Evolutionary conservation across 1,140 invertebrate species (phyloP).

Genomic region (Goniozus legneri): DNA sequence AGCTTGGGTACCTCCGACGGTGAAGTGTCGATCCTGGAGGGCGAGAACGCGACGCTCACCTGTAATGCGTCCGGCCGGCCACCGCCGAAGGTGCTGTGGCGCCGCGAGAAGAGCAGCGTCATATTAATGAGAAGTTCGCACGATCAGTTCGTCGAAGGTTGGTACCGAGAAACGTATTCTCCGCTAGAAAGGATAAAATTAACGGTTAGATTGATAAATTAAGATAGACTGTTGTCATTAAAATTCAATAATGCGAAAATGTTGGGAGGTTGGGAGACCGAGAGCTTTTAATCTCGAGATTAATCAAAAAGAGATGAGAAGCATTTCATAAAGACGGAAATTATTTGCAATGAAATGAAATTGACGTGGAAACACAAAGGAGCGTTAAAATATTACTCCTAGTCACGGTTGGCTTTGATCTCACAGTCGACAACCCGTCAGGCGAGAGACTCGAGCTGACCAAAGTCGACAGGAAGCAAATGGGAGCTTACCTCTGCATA

Average conservation of each 20-base stretch:
- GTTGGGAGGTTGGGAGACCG: no score
- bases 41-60: conserved; percentile 64
- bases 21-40: conserved; percentile 63
- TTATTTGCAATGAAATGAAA: no score
- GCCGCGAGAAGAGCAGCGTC: conserved; percentile 49
- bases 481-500: conserved; percentile 74
- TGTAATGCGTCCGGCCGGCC: conserved; percentile 65
- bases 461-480: conserved; percentile 66
- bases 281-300: no score
- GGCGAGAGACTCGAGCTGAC: conserved; percentile 63
- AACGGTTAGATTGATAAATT: no score
- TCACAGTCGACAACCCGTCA: conserved; percentile 58
- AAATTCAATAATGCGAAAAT: no score
- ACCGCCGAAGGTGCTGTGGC: conserved; percentile 57
- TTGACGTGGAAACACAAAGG: no score
- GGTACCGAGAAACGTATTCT: conserved; percentile 6
- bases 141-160: conserved; percentile 38
- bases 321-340: no score
- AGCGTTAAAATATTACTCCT: no score
- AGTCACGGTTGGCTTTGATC: no score
- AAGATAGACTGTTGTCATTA: no score
- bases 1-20: conserved; percentile 59
- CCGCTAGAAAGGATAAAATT: no score
- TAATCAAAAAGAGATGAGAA: no score
- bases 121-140: conserved; percentile 36